These are phyloP conservation scores for Drosophila pruinosa DNA, from an alignment of 1,140 invertebrate species.

Conservation along the genomic window DNA sequence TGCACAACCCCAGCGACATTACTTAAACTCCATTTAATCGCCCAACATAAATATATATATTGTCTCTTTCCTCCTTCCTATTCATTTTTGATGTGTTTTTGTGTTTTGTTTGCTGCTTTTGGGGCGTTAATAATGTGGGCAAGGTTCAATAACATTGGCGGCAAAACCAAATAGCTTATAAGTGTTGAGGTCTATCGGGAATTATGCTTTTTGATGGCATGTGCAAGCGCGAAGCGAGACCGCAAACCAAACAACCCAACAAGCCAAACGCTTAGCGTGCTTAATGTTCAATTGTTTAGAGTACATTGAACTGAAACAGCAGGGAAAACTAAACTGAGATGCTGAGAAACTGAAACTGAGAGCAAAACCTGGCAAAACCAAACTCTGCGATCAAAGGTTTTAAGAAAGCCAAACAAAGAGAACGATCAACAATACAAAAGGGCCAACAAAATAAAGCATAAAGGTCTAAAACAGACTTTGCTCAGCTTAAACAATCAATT, in stretches of 20 bases:
- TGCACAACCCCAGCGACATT: conserved; percentile 49
- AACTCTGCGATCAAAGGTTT: not conserved
- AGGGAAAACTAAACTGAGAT: not conserved
- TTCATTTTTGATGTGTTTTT: not conserved
- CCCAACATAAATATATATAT: conserved; percentile 34
- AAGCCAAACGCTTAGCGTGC: conserved; percentile 31
- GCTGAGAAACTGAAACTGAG: not conserved
- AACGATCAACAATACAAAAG: conserved; percentile 1
- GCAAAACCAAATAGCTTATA: conserved; percentile 15
- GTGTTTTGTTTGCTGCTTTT: not conserved
- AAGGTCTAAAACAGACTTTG: not conserved
- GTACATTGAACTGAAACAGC: conserved; percentile 44
- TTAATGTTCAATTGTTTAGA: conserved; percentile 58
- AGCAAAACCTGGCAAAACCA: not conserved
- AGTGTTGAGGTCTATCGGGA: conserved; percentile 6
- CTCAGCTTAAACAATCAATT: not conserved
- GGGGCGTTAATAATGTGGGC: conserved; percentile 41
- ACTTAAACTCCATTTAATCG: conserved; percentile 44
- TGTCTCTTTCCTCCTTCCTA: not conserved
- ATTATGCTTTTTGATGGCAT: conserved; percentile 16
- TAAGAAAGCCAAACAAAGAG: not conserved
- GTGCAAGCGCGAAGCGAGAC: conserved; percentile 41
- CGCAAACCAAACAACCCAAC: conserved; percentile 20
- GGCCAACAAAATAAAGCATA: not conserved
- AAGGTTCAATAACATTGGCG: conserved; percentile 37